Evolutionary conservation across 2,888 invertebrate genomes (phyloP).

Genomic region (Trileptium ribeirensis): DNA sequence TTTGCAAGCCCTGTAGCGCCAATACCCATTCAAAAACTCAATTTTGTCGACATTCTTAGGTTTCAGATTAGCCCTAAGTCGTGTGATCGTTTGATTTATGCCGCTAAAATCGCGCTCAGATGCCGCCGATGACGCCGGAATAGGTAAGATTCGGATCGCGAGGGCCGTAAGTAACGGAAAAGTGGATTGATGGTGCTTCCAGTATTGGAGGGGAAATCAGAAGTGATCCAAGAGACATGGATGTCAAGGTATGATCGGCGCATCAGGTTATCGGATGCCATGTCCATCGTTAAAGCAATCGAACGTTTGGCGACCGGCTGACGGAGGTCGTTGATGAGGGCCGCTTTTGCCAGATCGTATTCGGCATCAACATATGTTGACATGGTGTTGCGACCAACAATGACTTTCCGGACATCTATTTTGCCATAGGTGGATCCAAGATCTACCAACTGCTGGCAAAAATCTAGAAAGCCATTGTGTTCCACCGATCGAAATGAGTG

Average conservation of each 20-base stretch:
- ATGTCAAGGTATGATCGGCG: neutral
- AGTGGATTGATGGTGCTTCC: too few relatives aligned
- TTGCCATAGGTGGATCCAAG: neutral
- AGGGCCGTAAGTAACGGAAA: too few relatives aligned
- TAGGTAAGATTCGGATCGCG: too few relatives aligned
- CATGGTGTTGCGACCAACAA: neutral
- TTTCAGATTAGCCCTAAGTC: too few relatives aligned
- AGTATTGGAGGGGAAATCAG: neutral
- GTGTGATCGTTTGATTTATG: too few relatives aligned
- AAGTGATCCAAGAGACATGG: neutral
- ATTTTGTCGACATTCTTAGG: too few relatives aligned
- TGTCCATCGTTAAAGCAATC: neutral
- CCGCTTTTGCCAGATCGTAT: neutral
- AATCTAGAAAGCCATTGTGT: neutral
- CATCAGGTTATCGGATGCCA: neutral
- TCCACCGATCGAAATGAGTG: neutral
- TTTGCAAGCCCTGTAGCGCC: too few relatives aligned
- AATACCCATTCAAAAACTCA: too few relatives aligned
- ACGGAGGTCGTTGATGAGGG: neutral
- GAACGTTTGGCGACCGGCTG: neutral
- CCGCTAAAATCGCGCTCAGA: too few relatives aligned
- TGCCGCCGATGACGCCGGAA: too few relatives aligned
- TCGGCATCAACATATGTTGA: neutral
- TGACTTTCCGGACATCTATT: neutral
- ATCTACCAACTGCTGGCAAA: neutral